Base-by-base conservation (phyloP, 2,113 vertebrate genomes). In the Blennius ocellaris region DNA sequence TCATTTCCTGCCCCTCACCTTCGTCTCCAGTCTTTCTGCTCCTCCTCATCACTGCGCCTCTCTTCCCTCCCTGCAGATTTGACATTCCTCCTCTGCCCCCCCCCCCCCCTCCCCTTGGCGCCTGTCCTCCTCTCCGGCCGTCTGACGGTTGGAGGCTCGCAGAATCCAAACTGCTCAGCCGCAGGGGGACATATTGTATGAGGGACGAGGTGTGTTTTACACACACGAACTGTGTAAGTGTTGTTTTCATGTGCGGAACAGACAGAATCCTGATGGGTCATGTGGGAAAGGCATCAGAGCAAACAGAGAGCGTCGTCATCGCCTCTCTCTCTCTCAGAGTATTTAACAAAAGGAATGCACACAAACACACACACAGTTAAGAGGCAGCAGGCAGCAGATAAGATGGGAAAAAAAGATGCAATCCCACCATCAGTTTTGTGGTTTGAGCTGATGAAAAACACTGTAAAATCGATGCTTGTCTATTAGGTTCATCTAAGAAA, bases 201-300 rank as follows among this genome's bases (percentile, higher is more conserved):
- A 30, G 12, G 69, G 66, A 67, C 12, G 67, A 68, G 49, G 11
- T 44, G 63, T 65, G 62, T 71, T 51, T 54, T 45, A 47, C 57
- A 82, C 11, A 1, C 14, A 21, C 65, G 43, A 8, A 15, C 40
- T 44, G 52, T 9, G 16, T 7, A 30, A 51, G 30, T 17, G 48
- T 30, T 0, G 9, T 49, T 48, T 12, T 5, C 38, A 21, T 36
- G 37, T 36, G 10, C 47, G 5, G 14, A 30, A 68, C 61, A 30
- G 45, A 72, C 72, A 76, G 37, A 91, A 71, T 88, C 75, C 71
- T 77, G 73, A 58, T 44, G 60, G 61, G 67, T 86, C 81, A 81
- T 71, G 71, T 78, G 80, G 63, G 30, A 52, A 66, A 73, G 67
- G 43, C 58, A 73, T 77, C 63, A 67, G 60, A 57, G 65, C 50